Evolutionary conservation across 2,888 invertebrate genomes (phyloP), one percentile per base, ranked within the genome.

Genomic region (Eristalis pertinax): DNA sequence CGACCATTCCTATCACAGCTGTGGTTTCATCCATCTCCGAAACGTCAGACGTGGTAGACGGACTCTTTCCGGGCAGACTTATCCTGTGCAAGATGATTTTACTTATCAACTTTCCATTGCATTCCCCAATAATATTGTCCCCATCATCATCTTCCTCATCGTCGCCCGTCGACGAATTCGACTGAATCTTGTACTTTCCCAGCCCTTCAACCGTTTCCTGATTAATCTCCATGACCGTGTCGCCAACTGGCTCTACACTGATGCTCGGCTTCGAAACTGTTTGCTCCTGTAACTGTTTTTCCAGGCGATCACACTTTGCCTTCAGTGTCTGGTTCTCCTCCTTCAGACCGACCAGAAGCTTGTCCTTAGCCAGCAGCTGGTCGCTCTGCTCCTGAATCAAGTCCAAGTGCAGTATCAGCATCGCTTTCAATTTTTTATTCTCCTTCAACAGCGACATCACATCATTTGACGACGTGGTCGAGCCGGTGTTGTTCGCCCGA

Each of bases 321-420:
- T 95, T 94, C 94, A 98, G 96, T 92, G 95, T 94, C 92, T 96
- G 96, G 94, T 97, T 96, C 93, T 98, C 97, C 90, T 95, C 95
- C 91, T 95, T 95, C 43, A 97, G 93, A 75, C 95, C 94, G 81
- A 95, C 95, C 89, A 97, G 94, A 73, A 96, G 94, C 92, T 96
- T 97, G 90, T 98, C 97, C 93, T 96, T 97, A 90, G 95, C 95
- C 89, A 95, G 94, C 89, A 98, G 94, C 90, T 96, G 95, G 91
- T 98, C 97, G 91, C 97, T 97, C 93, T 98, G 98, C 93, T 97
- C 97, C 92, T 98, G 97, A 91, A 98, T 97, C 87, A 98, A 94
- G 93, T 98, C 97, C 90, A 98, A 94, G 92, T 98, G 97, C 89
- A 96, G 94, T 82, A 97, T 93, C 89, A 98, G 94, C 91, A 98